phyloP scores from a whole-genome alignment of 2,888 invertebrate species.

The Euspilapteryx auroguttella region DNA sequence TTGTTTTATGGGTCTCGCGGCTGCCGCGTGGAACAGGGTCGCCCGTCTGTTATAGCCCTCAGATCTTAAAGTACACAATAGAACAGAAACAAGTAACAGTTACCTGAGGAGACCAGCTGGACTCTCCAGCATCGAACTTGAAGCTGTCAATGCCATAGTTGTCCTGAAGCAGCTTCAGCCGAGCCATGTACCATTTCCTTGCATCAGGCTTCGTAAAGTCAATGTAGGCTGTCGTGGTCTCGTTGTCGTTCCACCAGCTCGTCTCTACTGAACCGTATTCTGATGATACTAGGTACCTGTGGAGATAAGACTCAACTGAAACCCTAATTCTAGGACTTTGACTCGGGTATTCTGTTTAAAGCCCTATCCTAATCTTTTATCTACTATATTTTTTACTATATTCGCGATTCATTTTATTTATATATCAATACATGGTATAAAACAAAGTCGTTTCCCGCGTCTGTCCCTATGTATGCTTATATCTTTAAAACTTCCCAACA shows the following conservation, averaged over 20 bases:
- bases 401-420: too few relatives aligned
- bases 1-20: too few relatives aligned
- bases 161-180: slow-evolving; percentile 51
- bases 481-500: too few relatives aligned
- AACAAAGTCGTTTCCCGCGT: too few relatives aligned
- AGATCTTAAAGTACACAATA: too few relatives aligned
- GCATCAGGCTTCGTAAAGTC: slow-evolving; percentile 74
- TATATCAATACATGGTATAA: too few relatives aligned
- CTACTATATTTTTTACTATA: too few relatives aligned
- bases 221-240: slow-evolving; percentile 57
- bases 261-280: slow-evolving; percentile 46
- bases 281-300: slow-evolving; percentile 47
- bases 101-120: slow-evolving; percentile 65
- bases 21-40: too few relatives aligned
- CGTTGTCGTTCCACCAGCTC: slow-evolving; percentile 57
- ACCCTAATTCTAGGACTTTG: background rate
- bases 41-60: too few relatives aligned
- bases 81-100: slow-evolving; percentile 4
- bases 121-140: slow-evolving; percentile 82
- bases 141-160: slow-evolving; percentile 71
- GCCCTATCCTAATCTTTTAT: too few relatives aligned
- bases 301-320: slow-evolving; percentile 3
- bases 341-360: too few relatives aligned
- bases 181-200: slow-evolving; percentile 58
- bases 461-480: too few relatives aligned